Conservation (phyloP, 2,113 vertebrate species). For the Motacilla alba region DNA sequence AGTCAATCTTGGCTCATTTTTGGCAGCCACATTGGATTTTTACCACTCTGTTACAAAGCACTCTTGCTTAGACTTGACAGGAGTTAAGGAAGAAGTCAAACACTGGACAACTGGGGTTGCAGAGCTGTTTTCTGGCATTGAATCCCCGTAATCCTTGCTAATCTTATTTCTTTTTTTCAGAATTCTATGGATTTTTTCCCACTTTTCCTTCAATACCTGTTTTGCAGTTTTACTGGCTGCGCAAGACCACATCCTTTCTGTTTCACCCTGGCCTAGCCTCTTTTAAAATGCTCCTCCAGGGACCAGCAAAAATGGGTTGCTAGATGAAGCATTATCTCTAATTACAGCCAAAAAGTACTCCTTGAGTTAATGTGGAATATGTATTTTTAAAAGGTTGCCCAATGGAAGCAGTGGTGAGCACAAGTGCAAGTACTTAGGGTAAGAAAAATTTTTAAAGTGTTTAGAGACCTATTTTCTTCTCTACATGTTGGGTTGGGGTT, state of each 20-base stretch:
- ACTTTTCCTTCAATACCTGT: background rate
- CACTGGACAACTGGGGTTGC: background rate
- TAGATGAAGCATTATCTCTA: background rate
- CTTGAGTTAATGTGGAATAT: background rate
- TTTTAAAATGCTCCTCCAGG: background rate
- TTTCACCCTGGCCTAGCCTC: background rate
- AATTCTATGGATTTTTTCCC: background rate
- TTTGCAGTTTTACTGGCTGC: background rate
- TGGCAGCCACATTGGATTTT: background rate
- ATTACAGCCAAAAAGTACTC: background rate
- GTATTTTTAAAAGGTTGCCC: background rate
- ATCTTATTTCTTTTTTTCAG: background rate
- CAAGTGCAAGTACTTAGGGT: background rate
- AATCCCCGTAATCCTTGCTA: background rate
- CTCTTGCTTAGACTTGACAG: background rate
- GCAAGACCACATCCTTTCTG: background rate
- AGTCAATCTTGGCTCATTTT: background rate
- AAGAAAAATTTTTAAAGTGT: background rate
- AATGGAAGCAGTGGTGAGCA: background rate
- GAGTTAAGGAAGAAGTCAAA: background rate
- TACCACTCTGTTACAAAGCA: background rate
- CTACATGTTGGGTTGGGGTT: rapidly evolving
- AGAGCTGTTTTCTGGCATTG: background rate
- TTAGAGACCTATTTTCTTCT: background rate
- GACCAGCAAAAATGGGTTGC: background rate